Evolutionary conservation across 1,140 invertebrate species (phyloP).

Genomic region (Popillia japonica): DNA sequence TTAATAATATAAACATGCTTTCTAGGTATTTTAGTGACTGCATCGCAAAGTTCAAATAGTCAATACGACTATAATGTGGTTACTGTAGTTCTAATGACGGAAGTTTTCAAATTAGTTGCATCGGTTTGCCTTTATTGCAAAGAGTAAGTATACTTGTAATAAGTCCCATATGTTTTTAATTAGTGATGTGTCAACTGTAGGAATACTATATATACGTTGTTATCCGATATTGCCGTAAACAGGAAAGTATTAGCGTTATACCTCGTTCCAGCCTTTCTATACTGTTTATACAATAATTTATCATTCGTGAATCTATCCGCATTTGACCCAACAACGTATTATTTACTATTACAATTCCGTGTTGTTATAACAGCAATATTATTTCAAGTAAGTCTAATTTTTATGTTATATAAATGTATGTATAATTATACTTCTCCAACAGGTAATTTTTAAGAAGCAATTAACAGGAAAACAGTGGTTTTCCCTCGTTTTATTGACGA

Average conservation of each 20-base stretch:
- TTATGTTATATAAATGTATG: not conserved
- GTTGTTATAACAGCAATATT: slow-evolving; percentile 92
- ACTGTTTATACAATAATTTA: slow-evolving; percentile 96
- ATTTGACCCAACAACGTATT: slow-evolving; percentile 96
- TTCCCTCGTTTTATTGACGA: slow-evolving; percentile 83
- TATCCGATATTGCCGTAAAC: slow-evolving; percentile 67
- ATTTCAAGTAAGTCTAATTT: slow-evolving; percentile 78
- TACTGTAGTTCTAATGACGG: slow-evolving; percentile 87
- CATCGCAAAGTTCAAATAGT: slow-evolving; percentile 82
- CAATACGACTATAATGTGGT: slow-evolving; percentile 88
- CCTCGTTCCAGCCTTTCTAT: slow-evolving; percentile 88
- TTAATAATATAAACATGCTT: slow-evolving; percentile 50
- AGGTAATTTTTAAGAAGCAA: slow-evolving; percentile 88
- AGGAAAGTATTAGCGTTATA: slow-evolving; percentile 81
- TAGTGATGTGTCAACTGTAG: slow-evolving; percentile 59
- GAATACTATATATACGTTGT: slow-evolving; percentile 62
- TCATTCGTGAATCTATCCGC: slow-evolving; percentile 88
- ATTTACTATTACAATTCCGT: slow-evolving; percentile 89
- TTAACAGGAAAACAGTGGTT: slow-evolving; percentile 88
- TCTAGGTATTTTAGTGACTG: slow-evolving; percentile 89
- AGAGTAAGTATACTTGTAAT: slow-evolving; percentile 68
- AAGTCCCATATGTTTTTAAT: not conserved
- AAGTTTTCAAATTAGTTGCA: slow-evolving; percentile 83
- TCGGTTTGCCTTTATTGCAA: slow-evolving; percentile 76
- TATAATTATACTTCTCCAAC: slow-evolving; percentile 50